Evolutionary conservation across 2,888 invertebrate species (phyloP).

Genomic region (Ornithoptera priamus): DNA sequence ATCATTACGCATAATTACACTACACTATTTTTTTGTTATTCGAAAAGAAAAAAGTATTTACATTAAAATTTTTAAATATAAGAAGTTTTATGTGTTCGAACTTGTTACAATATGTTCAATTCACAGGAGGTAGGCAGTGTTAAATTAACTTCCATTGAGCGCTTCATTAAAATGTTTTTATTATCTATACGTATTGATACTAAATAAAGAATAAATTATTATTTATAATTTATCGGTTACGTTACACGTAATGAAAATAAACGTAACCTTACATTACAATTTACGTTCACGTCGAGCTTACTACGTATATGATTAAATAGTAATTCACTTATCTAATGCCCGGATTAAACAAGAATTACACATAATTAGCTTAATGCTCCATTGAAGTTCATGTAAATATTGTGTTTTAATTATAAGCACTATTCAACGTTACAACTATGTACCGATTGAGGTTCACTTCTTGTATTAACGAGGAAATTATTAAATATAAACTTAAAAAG

Average conservation of each 20-base stretch:
- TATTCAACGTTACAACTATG: background rate
- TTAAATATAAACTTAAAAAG: no score
- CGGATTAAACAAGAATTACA: constrained; percentile 23
- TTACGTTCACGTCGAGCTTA: constrained; percentile 1
- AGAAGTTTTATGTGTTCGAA: no score
- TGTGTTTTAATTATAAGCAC: background rate
- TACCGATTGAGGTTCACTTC: background rate
- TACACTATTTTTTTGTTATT: no score
- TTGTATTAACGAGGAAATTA: no score
- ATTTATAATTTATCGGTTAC: background rate
- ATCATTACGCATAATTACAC: no score
- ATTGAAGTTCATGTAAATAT: constrained; percentile 20
- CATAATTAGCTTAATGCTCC: constrained; percentile 16
- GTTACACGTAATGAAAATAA: constrained; percentile 5
- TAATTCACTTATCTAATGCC: constrained; percentile 4
- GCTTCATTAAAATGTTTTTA: no score
- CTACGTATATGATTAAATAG: constrained; percentile 1
- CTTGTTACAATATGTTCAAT: no score
- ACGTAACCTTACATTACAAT: constrained; percentile 13
- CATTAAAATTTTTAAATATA: no score
- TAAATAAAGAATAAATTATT: background rate
- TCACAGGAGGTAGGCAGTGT: no score
- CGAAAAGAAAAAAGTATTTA: no score
- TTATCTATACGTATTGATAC: background rate
- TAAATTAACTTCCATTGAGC: no score